phyloP scores from a whole-genome alignment of 2,797 vertebrate genomes.

The Vultur gryphus region DNA sequence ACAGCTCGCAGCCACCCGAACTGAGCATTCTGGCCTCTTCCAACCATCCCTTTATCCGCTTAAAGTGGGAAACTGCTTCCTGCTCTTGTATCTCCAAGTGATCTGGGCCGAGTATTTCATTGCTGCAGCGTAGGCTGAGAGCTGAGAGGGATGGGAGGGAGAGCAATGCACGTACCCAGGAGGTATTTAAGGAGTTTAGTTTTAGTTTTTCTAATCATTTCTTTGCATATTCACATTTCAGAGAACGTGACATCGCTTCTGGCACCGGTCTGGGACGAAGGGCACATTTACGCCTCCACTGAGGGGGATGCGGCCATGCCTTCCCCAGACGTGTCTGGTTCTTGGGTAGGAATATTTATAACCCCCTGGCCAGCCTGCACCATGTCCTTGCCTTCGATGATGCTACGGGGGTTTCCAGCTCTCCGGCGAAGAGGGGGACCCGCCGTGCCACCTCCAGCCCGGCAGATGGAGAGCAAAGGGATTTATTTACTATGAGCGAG shows the following conservation, averaged over 20 bases:
- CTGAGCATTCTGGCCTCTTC: background rate
- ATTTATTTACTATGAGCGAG: conserved; percentile 24
- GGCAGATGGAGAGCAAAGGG: conserved; percentile 34
- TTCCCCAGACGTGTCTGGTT: background rate
- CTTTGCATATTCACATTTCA: background rate
- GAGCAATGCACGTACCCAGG: background rate
- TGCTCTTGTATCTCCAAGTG: background rate
- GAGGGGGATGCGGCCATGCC: accelerated
- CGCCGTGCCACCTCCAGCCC: accelerated
- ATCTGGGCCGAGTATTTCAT: background rate
- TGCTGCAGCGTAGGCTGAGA: background rate
- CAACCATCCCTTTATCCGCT: background rate
- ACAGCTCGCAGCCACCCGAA: background rate
- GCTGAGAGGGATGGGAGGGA: background rate
- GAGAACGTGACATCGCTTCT: accelerated
- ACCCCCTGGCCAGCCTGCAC: background rate
- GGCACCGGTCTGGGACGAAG: accelerated
- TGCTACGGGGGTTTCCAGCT: background rate
- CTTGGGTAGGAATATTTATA: background rate
- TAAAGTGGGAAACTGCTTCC: background rate
- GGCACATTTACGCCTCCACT: background rate
- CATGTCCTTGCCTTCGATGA: background rate
- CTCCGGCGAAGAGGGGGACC: background rate
- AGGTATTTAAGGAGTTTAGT: background rate
- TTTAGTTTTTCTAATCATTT: background rate